Conservation (phyloP, 2,113 vertebrate species). For the Protobothrops flavoviridis region DNA sequence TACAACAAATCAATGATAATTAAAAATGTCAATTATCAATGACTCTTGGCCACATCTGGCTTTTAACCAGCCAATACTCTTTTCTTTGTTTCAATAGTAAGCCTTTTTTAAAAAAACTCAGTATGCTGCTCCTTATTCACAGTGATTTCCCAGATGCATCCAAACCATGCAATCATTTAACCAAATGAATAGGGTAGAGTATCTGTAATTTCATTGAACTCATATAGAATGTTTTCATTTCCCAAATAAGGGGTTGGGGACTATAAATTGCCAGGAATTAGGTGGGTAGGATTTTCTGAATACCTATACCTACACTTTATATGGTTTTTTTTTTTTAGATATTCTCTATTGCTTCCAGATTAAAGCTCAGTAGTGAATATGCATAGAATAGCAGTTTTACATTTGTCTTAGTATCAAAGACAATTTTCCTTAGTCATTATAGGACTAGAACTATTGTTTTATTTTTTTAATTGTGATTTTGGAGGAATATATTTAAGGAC, state of each 20-base stretch:
- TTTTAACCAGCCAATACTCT: background rate
- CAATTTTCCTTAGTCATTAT: background rate
- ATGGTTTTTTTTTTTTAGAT: background rate
- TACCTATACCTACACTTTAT: fast-evolving
- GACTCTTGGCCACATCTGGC: background rate
- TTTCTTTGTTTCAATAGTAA: constrained; percentile 10
- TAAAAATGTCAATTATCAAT: constrained; percentile 6
- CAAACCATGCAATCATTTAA: constrained; percentile 30
- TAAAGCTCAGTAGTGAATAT: too few relatives aligned
- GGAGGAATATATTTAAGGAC: background rate
- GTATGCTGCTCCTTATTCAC: constrained; percentile 8
- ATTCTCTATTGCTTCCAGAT: background rate
- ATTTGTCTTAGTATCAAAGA: background rate
- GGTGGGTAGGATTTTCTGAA: background rate
- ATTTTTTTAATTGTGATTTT: background rate
- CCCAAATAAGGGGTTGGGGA: background rate
- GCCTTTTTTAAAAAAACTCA: background rate
- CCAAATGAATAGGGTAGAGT: background rate
- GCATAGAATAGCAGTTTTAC: background rate
- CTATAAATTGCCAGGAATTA: background rate
- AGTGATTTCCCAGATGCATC: constrained; percentile 24
- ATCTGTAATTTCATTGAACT: constrained; percentile 25
- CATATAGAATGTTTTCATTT: constrained; percentile 20
- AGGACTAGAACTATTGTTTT: background rate
- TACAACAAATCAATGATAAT: background rate